Percentiles rank a stretch among this genome's conserved stretches.
phyloP scores from a whole-genome alignment of 2,113 vertebrate genomes.

The Prinia subflava region DNA sequence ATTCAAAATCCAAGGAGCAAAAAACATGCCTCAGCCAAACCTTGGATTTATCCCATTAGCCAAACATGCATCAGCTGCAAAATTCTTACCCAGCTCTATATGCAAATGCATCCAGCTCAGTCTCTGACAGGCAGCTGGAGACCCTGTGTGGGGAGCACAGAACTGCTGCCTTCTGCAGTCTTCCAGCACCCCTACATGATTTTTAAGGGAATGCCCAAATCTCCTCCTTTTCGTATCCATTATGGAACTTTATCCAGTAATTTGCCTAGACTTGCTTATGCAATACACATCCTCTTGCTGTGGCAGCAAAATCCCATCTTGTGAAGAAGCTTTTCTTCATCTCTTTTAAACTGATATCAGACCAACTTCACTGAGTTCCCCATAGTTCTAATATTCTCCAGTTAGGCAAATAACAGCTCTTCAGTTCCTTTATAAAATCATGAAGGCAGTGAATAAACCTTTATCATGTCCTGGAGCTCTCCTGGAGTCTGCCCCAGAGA shows the following conservation, averaged over 20 bases:
- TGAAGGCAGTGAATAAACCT: neutral
- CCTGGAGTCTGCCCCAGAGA: neutral
- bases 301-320: neutral
- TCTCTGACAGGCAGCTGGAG: neutral
- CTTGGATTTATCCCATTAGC: neutral
- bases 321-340: neutral
- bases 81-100: neutral
- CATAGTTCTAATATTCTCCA: neutral
- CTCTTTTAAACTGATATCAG: neutral
- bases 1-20: neutral
- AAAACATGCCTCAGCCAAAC: neutral
- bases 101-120: neutral
- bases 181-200: rapidly evolving
- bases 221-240: neutral
- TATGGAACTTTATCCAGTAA: neutral
- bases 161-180: neutral
- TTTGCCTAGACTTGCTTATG: neutral
- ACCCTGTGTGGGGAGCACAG: neutral
- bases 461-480: neutral
- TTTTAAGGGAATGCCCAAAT: neutral
- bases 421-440: neutral
- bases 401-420: neutral
- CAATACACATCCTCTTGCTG: neutral
- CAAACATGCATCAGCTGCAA: neutral
- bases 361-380: neutral